A percentile compares a stretch with the other conserved stretches of the same genome.
Conservation (phyloP, 2,888 invertebrate species). For the Drosophila maculinotata region DNA sequence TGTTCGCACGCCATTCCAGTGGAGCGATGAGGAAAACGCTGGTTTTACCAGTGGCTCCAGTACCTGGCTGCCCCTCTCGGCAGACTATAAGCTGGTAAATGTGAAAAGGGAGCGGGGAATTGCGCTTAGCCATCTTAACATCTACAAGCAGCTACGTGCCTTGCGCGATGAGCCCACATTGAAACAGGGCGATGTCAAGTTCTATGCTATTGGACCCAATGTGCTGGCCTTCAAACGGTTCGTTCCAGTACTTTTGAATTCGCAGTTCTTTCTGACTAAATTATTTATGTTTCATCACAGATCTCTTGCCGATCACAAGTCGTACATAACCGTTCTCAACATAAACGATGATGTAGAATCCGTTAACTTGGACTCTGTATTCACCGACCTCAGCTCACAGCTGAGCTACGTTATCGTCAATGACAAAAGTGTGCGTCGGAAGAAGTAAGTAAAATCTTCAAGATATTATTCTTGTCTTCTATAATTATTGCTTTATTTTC, state of each 20-base stretch:
- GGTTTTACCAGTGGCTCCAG: constrained; percentile 73
- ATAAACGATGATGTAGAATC: constrained; percentile 82
- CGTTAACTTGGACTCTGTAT: constrained; percentile 82
- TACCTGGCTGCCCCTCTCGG: constrained; percentile 85
- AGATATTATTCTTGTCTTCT: too few species aligned
- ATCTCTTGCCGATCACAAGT: constrained; percentile 68
- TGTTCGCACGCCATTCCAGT: constrained; percentile 88
- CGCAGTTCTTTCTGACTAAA: accelerated
- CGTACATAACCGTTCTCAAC: constrained; percentile 85
- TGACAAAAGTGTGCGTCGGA: constrained; percentile 72
- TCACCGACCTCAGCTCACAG: constrained; percentile 55
- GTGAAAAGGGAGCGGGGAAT: constrained; percentile 86
- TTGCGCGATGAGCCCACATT: constrained; percentile 86
- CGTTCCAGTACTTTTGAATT: neutral
- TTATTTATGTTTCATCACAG: constrained; percentile 30
- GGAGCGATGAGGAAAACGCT: constrained; percentile 85
- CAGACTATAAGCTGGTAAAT: constrained; percentile 87
- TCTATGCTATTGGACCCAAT: constrained; percentile 79
- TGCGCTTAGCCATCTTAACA: constrained; percentile 86
- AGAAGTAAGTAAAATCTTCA: constrained; percentile 63
- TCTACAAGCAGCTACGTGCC: constrained; percentile 87
- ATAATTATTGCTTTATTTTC: neutral
- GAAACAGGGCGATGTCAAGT: constrained; percentile 86
- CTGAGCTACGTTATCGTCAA: constrained; percentile 79
- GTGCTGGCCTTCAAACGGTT: constrained; percentile 85